phyloP scores from a whole-genome alignment of 1,140 invertebrate species.

The Drosophila albomicans region DNA sequence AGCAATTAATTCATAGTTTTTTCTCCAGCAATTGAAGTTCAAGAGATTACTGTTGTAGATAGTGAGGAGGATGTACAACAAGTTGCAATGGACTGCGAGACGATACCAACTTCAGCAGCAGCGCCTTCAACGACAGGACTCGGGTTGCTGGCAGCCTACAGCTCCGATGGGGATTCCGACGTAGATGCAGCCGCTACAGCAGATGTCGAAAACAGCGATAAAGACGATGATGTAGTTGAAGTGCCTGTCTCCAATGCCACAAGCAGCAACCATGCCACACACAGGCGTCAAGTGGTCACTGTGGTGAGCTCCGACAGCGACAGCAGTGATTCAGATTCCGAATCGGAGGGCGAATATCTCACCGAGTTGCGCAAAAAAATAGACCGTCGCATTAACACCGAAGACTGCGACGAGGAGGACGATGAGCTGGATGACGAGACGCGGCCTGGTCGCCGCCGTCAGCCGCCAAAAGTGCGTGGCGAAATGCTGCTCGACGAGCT shows the following conservation, averaged over 20 bases:
- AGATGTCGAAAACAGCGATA: conserved; percentile 46
- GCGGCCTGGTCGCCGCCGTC: conserved; percentile 35
- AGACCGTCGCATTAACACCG: conserved; percentile 67
- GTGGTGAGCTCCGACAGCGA: conserved; percentile 61
- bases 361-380: conserved; percentile 69
- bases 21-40: background rate
- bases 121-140: conserved; percentile 25
- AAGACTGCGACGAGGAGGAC: conserved; percentile 72
- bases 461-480: conserved; percentile 71
- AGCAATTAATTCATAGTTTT: background rate
- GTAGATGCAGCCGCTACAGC: conserved; percentile 49
- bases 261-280: conserved; percentile 9
- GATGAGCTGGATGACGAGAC: conserved; percentile 66
- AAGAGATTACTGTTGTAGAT: no score
- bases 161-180: conserved; percentile 44
- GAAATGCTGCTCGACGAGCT: conserved; percentile 88
- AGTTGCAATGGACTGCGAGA: conserved; percentile 4
- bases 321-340: conserved; percentile 61
- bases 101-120: conserved; percentile 10
- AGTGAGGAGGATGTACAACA: no score
- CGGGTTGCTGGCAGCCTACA: conserved; percentile 69
- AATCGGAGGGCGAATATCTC: conserved; percentile 71
- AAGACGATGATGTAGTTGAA: conserved; percentile 60
- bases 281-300: conserved; percentile 55
- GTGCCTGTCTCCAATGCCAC: conserved; percentile 49